Evolutionary conservation across 2,797 vertebrate species (phyloP).

Genomic region (Anniella stebbinsi): DNA sequence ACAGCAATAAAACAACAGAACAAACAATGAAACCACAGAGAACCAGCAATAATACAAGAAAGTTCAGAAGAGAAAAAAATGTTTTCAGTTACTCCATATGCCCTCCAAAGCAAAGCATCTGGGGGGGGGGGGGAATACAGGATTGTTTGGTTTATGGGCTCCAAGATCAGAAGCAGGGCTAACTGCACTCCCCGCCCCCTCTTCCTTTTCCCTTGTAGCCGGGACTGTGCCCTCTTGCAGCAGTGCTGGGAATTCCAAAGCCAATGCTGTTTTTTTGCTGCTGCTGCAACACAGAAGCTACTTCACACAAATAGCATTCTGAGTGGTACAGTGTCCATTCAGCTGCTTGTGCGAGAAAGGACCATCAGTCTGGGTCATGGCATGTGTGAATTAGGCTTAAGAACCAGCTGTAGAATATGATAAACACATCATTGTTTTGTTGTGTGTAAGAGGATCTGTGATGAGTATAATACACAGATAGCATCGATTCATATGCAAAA

Average conservation of each 20-base stretch:
- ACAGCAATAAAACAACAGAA: not conserved
- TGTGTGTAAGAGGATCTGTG: not conserved
- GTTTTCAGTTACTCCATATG: too few species aligned
- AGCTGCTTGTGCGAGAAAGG: not conserved
- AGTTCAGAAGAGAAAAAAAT: too few species aligned
- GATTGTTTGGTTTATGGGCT: too few species aligned
- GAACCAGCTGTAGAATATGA: not conserved
- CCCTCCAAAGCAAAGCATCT: too few species aligned
- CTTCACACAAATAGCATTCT: not conserved
- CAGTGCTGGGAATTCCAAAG: not conserved
- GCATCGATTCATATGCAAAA: not conserved
- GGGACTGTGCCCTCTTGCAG: not conserved
- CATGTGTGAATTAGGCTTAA: not conserved
- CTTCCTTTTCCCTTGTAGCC: too few species aligned
- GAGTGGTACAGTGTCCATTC: not conserved
- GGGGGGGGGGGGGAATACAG: too few species aligned
- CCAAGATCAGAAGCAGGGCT: too few species aligned
- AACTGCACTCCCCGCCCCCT: too few species aligned
- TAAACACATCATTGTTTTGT: not conserved
- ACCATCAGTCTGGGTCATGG: not conserved
- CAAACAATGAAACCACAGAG: too few species aligned
- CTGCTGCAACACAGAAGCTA: not conserved
- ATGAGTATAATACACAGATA: not conserved
- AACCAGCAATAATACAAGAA: too few species aligned
- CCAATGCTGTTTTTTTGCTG: not conserved